Conservation (phyloP, 2,888 invertebrate species). For the Perdita meconis region DNA sequence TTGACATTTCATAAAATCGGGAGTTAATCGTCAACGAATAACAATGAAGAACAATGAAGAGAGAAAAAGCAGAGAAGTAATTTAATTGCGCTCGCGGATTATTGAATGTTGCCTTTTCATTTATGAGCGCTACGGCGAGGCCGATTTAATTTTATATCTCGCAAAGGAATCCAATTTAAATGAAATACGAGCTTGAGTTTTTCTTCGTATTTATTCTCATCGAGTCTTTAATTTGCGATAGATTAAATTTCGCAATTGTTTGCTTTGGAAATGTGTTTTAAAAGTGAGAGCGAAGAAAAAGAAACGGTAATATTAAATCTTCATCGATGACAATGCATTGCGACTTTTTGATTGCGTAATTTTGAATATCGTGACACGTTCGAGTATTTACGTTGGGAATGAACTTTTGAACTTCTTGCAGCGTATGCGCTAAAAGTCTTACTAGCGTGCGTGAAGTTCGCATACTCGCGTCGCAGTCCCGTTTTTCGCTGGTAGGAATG, state of each 20-base stretch:
- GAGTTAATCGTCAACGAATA: not conserved
- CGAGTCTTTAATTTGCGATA: not conserved
- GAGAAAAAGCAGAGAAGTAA: not conserved
- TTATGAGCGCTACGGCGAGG: too few species aligned
- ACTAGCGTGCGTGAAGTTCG: constrained; percentile 32
- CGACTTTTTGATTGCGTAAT: not conserved
- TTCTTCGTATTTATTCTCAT: too few species aligned
- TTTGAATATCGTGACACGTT: not conserved
- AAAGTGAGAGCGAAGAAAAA: too few species aligned
- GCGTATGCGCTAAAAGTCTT: constrained; percentile 12
- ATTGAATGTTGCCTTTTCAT: too few species aligned
- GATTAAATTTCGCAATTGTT: not conserved
- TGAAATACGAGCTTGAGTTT: too few species aligned
- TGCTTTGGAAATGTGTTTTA: not conserved
- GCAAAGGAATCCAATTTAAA: too few species aligned
- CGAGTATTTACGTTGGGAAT: not conserved
- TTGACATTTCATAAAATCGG: not conserved
- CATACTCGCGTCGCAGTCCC: constrained; percentile 44
- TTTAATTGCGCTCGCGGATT: not conserved
- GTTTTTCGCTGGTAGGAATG: constrained; percentile 57
- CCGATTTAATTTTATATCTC: too few species aligned
- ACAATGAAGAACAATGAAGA: not conserved
- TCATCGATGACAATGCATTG: not conserved
- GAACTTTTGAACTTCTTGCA: constrained; percentile 10
- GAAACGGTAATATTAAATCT: not conserved